Percentiles rank a stretch among this genome's conserved stretches.
phyloP scores from a whole-genome alignment of 1,140 invertebrate species.

The Procambarus virginalis region DNA sequence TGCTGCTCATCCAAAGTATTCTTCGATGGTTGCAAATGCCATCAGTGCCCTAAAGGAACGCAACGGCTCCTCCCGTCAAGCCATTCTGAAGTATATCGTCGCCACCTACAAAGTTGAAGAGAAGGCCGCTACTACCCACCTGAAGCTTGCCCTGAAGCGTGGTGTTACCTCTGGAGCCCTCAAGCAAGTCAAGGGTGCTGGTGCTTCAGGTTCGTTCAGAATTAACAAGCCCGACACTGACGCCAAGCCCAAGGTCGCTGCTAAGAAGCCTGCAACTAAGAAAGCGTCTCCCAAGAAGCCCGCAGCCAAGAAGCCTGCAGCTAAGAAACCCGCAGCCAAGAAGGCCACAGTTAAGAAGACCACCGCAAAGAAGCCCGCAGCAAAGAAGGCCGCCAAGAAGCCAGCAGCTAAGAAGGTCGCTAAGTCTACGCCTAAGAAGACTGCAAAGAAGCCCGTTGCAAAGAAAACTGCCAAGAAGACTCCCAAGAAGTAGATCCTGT shows the following conservation, averaged over 20 bases:
- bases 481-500: conserved; percentile 5
- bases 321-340: background rate
- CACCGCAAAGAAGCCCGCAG: conserved; percentile 14
- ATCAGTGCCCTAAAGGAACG: conserved; percentile 50
- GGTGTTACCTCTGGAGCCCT: conserved; percentile 27
- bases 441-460: conserved; percentile 31
- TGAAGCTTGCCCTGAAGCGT: conserved; percentile 53
- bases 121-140: conserved; percentile 34
- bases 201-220: conserved; percentile 57
- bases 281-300: conserved; percentile 19
- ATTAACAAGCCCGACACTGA: conserved; percentile 28
- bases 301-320: conserved; percentile 11
- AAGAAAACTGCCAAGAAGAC: conserved; percentile 34
- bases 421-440: conserved; percentile 30
- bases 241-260: background rate
- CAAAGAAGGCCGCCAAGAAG: conserved; percentile 45
- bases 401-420: conserved; percentile 35
- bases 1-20: conserved; percentile 71
- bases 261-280: conserved; percentile 19
- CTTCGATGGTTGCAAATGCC: conserved; percentile 38
- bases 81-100: conserved; percentile 53
- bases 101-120: conserved; percentile 47
- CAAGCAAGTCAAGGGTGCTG: conserved; percentile 53
- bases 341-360: background rate
- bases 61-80: conserved; percentile 50